Conservation (phyloP, 2,113 vertebrate species). For the Mystacornis crossleyi region DNA sequence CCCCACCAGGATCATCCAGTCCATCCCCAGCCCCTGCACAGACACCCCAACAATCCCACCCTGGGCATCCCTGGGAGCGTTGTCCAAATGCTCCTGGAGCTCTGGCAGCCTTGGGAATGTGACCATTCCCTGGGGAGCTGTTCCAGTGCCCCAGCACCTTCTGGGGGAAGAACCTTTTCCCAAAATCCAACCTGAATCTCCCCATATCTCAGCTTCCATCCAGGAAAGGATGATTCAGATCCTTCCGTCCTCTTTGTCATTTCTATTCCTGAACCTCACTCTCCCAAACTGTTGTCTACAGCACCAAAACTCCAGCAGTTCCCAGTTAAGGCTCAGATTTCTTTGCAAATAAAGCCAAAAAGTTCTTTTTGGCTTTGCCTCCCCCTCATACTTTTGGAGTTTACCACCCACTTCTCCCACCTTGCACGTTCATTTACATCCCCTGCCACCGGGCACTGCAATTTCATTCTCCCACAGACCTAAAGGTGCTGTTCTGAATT, state of each 20-base stretch:
- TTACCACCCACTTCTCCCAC: background rate
- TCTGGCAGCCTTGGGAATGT: background rate
- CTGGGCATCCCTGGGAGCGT: rapidly evolving
- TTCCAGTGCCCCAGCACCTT: rapidly evolving
- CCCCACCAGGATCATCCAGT: background rate
- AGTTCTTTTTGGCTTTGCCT: background rate
- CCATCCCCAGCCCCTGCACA: background rate
- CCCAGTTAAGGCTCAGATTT: background rate
- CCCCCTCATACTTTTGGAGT: background rate
- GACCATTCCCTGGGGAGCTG: background rate
- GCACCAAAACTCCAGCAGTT: background rate
- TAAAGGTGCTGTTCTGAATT: background rate
- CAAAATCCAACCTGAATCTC: background rate
- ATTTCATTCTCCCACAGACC: background rate
- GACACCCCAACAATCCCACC: background rate
- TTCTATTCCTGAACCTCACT: background rate
- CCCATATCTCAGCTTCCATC: background rate
- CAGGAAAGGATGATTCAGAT: background rate
- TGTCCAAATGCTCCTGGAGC: background rate
- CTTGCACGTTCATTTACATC: background rate
- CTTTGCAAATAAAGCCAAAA: background rate
- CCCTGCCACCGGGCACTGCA: background rate
- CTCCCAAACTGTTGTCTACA: background rate
- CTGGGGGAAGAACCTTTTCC: background rate
- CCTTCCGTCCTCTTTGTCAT: background rate